phyloP scores from a whole-genome alignment of 1,140 invertebrate genomes.

The Drosophila sturtevanti region DNA sequence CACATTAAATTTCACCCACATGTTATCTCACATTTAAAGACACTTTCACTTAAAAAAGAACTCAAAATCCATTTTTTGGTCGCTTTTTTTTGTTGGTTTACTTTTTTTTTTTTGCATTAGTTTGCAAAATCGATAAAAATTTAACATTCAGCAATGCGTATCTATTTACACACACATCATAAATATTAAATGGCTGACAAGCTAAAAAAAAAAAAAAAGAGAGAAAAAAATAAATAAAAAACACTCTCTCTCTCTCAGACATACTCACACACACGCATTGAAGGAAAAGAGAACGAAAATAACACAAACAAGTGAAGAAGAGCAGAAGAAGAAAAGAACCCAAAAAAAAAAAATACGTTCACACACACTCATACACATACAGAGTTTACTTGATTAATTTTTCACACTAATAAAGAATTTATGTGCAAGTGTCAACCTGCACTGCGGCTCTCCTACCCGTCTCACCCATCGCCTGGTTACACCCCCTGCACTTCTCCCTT shows the following conservation, averaged over 20 bases:
- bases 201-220: constrained; percentile 50
- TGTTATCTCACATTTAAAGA: not conserved
- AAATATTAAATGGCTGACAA: constrained; percentile 72
- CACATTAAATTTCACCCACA: not conserved
- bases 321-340: constrained; percentile 1
- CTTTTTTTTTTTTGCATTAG: constrained; percentile 43
- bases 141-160: constrained; percentile 75
- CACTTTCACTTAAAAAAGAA: not conserved
- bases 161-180: constrained; percentile 76
- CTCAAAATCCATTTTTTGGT: not conserved
- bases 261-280: constrained; percentile 29
- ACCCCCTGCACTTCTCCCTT: not conserved
- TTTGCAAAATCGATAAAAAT: constrained; percentile 69
- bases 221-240: constrained; percentile 25
- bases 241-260: constrained; percentile 3
- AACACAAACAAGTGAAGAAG: constrained; percentile 2
- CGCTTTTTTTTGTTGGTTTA: constrained; percentile 3
- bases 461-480: constrained; percentile 2
- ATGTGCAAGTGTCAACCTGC: constrained; percentile 76
- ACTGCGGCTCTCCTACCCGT: constrained; percentile 44
- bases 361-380: no score
- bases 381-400: constrained; percentile 76
- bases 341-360: constrained; percentile 23
- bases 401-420: constrained; percentile 81
- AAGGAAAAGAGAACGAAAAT: constrained; percentile 15